Conservation (phyloP, 2,888 invertebrate species). For the Ptycholaimellus sp. region DNA sequence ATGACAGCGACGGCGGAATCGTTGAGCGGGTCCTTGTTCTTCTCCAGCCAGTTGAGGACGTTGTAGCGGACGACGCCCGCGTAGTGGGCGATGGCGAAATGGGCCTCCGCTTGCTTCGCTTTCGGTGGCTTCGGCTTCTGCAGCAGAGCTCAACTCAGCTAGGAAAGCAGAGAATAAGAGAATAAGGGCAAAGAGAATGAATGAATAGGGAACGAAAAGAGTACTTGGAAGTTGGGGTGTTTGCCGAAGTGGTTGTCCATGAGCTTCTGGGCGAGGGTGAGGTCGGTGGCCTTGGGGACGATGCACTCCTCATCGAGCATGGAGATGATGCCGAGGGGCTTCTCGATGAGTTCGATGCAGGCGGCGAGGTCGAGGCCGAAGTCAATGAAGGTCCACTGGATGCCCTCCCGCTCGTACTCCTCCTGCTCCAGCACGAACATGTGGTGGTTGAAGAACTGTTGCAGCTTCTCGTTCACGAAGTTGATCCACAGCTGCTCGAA, state of each 20-base stretch:
- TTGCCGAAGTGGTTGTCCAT: slow-evolving; percentile 25
- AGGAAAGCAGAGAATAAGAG: background rate
- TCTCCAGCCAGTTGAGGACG: slow-evolving; percentile 93
- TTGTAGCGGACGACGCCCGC: slow-evolving; percentile 97
- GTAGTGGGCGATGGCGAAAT: slow-evolving; percentile 97
- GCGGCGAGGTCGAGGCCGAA: slow-evolving; percentile 85
- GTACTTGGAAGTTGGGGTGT: slow-evolving; percentile 23
- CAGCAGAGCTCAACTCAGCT: background rate
- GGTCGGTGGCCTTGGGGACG: slow-evolving; percentile 24
- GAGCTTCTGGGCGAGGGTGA: slow-evolving; percentile 21
- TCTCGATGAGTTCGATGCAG: slow-evolving; percentile 82
- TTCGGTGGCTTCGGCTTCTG: slow-evolving; percentile 47
- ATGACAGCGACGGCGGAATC: slow-evolving; percentile 92
- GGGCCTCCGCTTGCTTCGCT: slow-evolving; percentile 80
- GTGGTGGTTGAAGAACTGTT: slow-evolving; percentile 94
- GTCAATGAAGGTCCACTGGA: slow-evolving; percentile 82
- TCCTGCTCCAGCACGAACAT: slow-evolving; percentile 97
- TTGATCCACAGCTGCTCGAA: slow-evolving; percentile 97
- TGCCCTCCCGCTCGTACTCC: slow-evolving; percentile 72
- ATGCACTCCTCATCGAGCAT: slow-evolving; percentile 27
- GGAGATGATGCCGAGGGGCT: slow-evolving; percentile 34
- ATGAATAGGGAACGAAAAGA: slow-evolving; percentile 37
- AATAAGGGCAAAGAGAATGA: background rate
- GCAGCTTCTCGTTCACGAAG: slow-evolving; percentile 91
- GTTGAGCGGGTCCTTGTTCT: slow-evolving; percentile 99